Evolutionary conservation across 2,888 invertebrate genomes (phyloP).

Genomic region (Syrphus vitripennis): DNA sequence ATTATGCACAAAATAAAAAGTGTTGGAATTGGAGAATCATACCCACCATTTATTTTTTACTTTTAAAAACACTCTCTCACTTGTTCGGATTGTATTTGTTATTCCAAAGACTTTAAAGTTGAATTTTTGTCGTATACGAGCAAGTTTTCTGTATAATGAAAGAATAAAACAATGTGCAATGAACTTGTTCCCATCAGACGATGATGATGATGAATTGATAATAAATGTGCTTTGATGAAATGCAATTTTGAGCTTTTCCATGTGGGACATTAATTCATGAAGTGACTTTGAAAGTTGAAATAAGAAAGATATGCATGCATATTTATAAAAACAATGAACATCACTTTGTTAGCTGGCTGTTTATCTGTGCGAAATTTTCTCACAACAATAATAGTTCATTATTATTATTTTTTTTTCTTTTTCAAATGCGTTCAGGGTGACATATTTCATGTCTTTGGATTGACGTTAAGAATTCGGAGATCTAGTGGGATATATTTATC

Average conservation of each 20-base stretch:
- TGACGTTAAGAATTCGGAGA: neutral
- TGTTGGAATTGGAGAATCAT: neutral
- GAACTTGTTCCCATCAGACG: constrained; percentile 43
- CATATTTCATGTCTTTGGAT: neutral
- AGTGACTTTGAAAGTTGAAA: constrained; percentile 23
- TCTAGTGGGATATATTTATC: neutral
- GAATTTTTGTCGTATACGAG: constrained; percentile 10
- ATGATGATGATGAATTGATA: neutral
- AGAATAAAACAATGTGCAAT: constrained; percentile 45
- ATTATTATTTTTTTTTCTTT: constrained; percentile 21
- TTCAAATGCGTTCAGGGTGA: neutral
- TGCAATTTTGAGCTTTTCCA: constrained; percentile 25
- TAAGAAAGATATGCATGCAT: neutral
- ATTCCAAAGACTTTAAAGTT: neutral
- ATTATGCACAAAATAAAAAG: constrained; percentile 37
- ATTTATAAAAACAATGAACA: constrained; percentile 22
- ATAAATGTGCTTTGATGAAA: constrained; percentile 7
- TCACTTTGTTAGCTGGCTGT: constrained; percentile 16
- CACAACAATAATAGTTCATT: constrained; percentile 16
- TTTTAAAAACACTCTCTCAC: neutral
- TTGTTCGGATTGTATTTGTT: neutral
- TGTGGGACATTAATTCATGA: too few species aligned
- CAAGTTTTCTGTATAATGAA: neutral
- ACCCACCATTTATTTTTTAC: neutral
- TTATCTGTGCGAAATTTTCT: constrained; percentile 22